These are phyloP conservation scores for Chaenodraco wilsoni DNA, from an alignment of 2,797 vertebrate species.

Conservation along the genomic window DNA sequence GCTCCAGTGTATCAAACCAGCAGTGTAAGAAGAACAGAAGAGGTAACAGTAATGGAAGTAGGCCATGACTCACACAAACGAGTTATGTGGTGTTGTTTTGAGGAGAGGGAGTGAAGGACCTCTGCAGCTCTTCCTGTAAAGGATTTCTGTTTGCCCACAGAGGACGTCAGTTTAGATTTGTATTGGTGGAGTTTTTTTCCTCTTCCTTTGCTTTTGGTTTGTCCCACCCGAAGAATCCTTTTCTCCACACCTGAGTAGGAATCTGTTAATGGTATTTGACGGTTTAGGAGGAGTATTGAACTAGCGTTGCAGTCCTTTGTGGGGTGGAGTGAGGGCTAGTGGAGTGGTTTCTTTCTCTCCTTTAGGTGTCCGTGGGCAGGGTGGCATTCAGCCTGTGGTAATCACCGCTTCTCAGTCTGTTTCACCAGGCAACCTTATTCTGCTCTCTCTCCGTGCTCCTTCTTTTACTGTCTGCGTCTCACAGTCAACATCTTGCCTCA, in stretches of 20 bases:
- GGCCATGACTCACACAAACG: constrained; percentile 73
- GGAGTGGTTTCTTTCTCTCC: constrained; percentile 49
- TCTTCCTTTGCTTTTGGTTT: constrained; percentile 44
- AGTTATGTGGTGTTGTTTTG: constrained; percentile 69
- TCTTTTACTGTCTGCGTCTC: constrained; percentile 54
- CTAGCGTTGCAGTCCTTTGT: constrained; percentile 60
- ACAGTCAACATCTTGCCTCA: constrained; percentile 68
- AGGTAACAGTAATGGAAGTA: constrained; percentile 71
- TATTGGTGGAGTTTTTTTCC: constrained; percentile 31
- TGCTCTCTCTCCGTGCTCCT: constrained; percentile 24
- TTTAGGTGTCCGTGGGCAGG: constrained; percentile 58
- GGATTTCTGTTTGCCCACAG: constrained; percentile 66
- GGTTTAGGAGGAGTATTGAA: constrained; percentile 59
- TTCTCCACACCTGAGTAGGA: constrained; percentile 59
- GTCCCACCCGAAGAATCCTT: constrained; percentile 59
- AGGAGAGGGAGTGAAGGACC: constrained; percentile 66
- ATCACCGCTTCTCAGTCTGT: constrained; percentile 62
- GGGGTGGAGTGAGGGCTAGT: constrained; percentile 45
- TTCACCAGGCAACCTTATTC: constrained; percentile 53
- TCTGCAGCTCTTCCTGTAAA: constrained; percentile 66
- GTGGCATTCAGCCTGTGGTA: constrained; percentile 66
- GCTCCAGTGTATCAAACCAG: constrained; percentile 66
- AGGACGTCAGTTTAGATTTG: constrained; percentile 76
- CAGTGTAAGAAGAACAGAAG: constrained; percentile 29
- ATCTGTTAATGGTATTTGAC: constrained; percentile 74